These are phyloP conservation scores for Cremastinae sp. DNA, from an alignment of 2,888 invertebrate species.

Conservation along the genomic window DNA sequence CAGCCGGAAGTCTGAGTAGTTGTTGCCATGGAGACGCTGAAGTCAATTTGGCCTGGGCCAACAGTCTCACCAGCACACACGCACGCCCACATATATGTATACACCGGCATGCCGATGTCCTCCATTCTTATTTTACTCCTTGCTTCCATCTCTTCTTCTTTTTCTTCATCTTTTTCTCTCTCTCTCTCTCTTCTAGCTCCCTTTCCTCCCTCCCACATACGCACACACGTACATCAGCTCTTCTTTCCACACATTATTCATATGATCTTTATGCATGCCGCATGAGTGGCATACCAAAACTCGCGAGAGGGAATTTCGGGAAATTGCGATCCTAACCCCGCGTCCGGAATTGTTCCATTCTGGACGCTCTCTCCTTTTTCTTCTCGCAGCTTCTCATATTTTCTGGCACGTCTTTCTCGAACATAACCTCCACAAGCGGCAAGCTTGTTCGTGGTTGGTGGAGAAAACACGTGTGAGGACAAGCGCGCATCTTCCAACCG, in stretches of 20 bases:
- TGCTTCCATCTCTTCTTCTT: slow-evolving; percentile 61
- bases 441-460: background rate
- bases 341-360: background rate
- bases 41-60: slow-evolving; percentile 83
- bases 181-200: slow-evolving; percentile 64
- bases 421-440: background rate
- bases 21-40: slow-evolving; percentile 83
- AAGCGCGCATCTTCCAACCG: slow-evolving; percentile 27
- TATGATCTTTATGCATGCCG: slow-evolving; percentile 45
- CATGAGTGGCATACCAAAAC: slow-evolving; percentile 40
- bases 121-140: slow-evolving; percentile 42
- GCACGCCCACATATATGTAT: too few species aligned
- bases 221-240: slow-evolving; percentile 17
- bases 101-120: slow-evolving; percentile 76
- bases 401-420: background rate
- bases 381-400: background rate
- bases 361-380: background rate
- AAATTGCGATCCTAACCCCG: slow-evolving; percentile 4
- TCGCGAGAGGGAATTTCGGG: slow-evolving; percentile 25
- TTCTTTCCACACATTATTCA: slow-evolving; percentile 55
- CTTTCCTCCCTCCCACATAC: slow-evolving; percentile 1
- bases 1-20: slow-evolving; percentile 81
- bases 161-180: slow-evolving; percentile 64
- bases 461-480: slow-evolving; percentile 20
- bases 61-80: slow-evolving; percentile 72